Evolutionary conservation across 2,797 vertebrate species (phyloP), one percentile per base, ranked within the genome.

Genomic region (Cryptoprocta ferox): DNA sequence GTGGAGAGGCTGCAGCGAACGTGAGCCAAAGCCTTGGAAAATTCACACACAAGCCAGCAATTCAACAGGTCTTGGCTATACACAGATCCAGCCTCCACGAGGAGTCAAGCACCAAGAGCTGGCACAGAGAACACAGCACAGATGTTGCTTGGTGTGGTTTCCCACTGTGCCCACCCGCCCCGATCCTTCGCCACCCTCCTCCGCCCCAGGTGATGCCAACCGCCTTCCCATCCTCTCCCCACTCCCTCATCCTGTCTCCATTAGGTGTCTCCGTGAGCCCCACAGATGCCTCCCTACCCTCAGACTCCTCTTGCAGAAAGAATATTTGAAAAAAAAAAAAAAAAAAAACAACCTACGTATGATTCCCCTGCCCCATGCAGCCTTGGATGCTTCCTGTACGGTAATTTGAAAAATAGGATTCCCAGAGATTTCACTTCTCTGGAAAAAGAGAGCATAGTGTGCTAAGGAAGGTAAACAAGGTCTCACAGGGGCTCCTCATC

Each of bases 381-480:
- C n/a, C 89, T 19, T 19, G 32, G 71, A 9, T 32, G 30, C 56
- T 82, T 94, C 71, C 39, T 37, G 42, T 66, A 73, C 0, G 2
- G 42, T 90, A 66, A 92, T 39, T 42, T 71, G 70, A 85, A 97
- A 80, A 95, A 45, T 12, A 82, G 0, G 14, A 63, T 76, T 92
- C 96, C 80, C 70, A 28, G 76, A 84, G 30, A 75, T 59, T 78
- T 87, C 50, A 50, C 76, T 84, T 94, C 93, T 96, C 50, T 42
- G 6, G 0, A 28, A 78, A 50, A 61, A 48, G 24, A 63, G 45
- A 48, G 2, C 18, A 12, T 21, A 24, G 35, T 87, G 48, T 30
- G 65, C 68, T 73, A 71, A 81, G 61, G 73, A 81, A 35, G 19
- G n/a, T 30, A 87, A 24, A 42, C 18, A 32, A 73, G 63, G 59